Evolutionary conservation across 2,113 vertebrate species (phyloP).

Genomic region (Loxodonta africana): DNA sequence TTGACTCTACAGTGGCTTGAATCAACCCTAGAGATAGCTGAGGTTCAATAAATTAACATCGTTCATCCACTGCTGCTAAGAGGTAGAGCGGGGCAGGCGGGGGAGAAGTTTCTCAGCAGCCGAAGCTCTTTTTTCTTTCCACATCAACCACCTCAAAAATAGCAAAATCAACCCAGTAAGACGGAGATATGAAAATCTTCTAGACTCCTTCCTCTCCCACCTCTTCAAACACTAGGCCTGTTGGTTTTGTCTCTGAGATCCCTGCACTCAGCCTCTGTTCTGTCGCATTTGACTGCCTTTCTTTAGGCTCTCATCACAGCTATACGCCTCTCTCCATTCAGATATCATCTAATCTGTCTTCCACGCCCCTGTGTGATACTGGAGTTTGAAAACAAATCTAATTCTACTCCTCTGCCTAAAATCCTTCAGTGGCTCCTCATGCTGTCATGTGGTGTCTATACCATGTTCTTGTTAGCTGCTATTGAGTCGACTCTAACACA

Average conservation of each 20-base stretch:
- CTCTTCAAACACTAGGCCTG: not conserved
- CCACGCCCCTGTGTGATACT: not conserved
- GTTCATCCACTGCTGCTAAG: not conserved
- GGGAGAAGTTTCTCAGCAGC: not conserved
- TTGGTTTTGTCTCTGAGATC: not conserved
- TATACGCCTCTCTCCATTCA: not conserved
- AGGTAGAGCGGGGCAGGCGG: not conserved
- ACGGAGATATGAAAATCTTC: not conserved
- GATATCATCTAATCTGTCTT: not conserved
- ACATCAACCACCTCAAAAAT: not conserved
- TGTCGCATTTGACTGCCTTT: too few relatives aligned
- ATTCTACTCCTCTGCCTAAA: not conserved
- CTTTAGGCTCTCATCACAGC: too few relatives aligned
- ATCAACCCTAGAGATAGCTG: too few relatives aligned
- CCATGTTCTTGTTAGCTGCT: too few relatives aligned
- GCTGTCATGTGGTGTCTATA: not conserved
- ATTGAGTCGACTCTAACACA: too few relatives aligned
- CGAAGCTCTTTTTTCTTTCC: not conserved
- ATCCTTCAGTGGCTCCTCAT: not conserved
- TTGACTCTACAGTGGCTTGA: too few relatives aligned
- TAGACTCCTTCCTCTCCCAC: not conserved
- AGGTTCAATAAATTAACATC: not conserved
- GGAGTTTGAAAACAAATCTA: constrained; percentile 1
- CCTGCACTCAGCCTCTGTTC: not conserved
- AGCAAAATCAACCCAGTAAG: not conserved